Evolutionary conservation across 2,888 invertebrate genomes (phyloP).

Genomic region (Ophonus ardosiacus): DNA sequence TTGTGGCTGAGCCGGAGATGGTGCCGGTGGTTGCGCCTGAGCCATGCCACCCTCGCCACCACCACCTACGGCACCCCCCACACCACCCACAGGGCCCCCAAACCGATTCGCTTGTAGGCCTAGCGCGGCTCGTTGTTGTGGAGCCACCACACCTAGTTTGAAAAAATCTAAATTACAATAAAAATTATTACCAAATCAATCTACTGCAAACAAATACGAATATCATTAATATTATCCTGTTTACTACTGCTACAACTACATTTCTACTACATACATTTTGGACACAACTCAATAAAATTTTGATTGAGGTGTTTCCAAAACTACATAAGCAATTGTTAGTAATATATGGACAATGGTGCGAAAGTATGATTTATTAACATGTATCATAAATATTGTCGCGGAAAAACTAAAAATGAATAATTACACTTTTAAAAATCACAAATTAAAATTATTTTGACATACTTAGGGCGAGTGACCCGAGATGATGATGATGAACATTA

Average conservation of each 20-base stretch:
- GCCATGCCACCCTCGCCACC: slow-evolving; percentile 83
- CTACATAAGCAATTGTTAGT: slow-evolving; percentile 33
- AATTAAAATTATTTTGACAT: slow-evolving; percentile 9
- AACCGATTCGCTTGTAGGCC: slow-evolving; percentile 70
- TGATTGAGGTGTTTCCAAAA: slow-evolving; percentile 20
- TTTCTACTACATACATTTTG: slow-evolving; percentile 1
- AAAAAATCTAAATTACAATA: slow-evolving; percentile 58
- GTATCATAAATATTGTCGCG: slow-evolving; percentile 30
- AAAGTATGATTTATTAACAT: slow-evolving; percentile 43
- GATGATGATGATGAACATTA: slow-evolving; percentile 44
- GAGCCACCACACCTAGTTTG: slow-evolving; percentile 76
- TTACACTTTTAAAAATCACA: slow-evolving; percentile 18
- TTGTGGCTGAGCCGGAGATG: slow-evolving; percentile 87
- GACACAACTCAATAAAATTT: neutral
- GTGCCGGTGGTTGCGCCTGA: slow-evolving; percentile 87
- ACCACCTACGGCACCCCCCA: slow-evolving; percentile 76
- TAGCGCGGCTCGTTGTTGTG: slow-evolving; percentile 76
- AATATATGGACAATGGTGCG: slow-evolving; percentile 44
- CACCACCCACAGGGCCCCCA: slow-evolving; percentile 75
- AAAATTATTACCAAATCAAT: slow-evolving; percentile 47
- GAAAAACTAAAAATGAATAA: slow-evolving; percentile 4
- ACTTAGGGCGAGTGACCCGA: neutral
- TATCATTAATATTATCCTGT: neutral
- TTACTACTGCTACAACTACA: slow-evolving; percentile 8
- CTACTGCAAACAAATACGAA: slow-evolving; percentile 19